A percentile compares a stretch with the other conserved stretches of the same genome.
phyloP scores from a whole-genome alignment of 2,113 vertebrate species.

The Noctilio leporinus region DNA sequence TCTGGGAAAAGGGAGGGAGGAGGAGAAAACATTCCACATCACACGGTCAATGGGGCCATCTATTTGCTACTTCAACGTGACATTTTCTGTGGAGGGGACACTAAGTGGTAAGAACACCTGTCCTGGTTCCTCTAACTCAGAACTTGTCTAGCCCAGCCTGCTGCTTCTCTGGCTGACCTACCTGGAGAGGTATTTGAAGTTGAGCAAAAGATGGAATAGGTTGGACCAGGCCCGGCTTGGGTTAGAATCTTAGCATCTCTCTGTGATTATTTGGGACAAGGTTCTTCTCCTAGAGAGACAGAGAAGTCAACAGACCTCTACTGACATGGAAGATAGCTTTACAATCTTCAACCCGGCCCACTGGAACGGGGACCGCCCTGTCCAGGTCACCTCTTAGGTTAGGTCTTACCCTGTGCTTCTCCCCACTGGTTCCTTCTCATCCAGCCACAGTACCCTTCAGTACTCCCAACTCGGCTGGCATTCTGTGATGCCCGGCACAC shows the following conservation, averaged over 20 bases:
- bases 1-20: not conserved
- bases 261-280: not conserved
- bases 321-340: not conserved
- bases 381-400: not conserved
- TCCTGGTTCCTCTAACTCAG: not conserved
- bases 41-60: not conserved
- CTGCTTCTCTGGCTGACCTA: not conserved
- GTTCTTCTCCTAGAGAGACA: not conserved
- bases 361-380: not conserved
- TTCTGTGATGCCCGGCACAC: fast-evolving
- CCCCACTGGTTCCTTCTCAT: not conserved
- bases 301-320: not conserved
- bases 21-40: not conserved
- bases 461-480: not conserved
- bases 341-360: not conserved
- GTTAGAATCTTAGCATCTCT: not conserved
- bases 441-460: not conserved
- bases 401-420: not conserved
- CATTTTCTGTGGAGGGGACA: not conserved
- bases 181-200: not conserved
- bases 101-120: not conserved
- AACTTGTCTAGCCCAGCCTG: not conserved
- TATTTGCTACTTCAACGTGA: not conserved
- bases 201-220: not conserved
- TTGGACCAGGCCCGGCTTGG: not conserved